These are phyloP conservation scores for Prochilodus magdalenae DNA, from an alignment of 2,113 vertebrate genomes.

Conservation along the genomic window DNA sequence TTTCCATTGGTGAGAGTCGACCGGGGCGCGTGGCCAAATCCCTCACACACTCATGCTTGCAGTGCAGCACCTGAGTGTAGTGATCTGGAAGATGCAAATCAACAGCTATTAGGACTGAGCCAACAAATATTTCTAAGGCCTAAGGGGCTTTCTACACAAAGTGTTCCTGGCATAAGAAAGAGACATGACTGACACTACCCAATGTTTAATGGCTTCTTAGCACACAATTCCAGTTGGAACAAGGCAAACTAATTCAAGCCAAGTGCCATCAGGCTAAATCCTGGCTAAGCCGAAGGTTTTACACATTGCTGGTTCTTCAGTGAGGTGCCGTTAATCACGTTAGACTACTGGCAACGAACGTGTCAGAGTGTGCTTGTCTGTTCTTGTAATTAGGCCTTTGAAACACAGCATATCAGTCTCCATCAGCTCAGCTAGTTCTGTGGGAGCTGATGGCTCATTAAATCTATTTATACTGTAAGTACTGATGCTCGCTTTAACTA, in stretches of 20 bases:
- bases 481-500: background rate
- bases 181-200: background rate
- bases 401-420: background rate
- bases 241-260: background rate
- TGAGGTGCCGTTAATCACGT: background rate
- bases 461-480: background rate
- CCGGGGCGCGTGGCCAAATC: conserved; percentile 91
- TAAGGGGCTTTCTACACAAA: background rate
- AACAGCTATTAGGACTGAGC: background rate
- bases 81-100: conserved; percentile 81
- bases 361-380: background rate
- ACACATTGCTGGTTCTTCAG: background rate
- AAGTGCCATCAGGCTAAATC: background rate
- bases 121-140: background rate
- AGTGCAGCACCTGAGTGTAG: conserved; percentile 91
- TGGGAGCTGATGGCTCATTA: background rate
- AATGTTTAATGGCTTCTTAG: background rate
- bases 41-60: conserved; percentile 91
- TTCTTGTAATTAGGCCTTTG: background rate
- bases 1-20: conserved; percentile 91
- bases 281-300: background rate
- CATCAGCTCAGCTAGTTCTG: background rate
- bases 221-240: background rate
- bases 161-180: background rate
- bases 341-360: background rate